Conservation (phyloP, 64 coral and sea anemone species). For the Catalaphyllia jardinei region DNA sequence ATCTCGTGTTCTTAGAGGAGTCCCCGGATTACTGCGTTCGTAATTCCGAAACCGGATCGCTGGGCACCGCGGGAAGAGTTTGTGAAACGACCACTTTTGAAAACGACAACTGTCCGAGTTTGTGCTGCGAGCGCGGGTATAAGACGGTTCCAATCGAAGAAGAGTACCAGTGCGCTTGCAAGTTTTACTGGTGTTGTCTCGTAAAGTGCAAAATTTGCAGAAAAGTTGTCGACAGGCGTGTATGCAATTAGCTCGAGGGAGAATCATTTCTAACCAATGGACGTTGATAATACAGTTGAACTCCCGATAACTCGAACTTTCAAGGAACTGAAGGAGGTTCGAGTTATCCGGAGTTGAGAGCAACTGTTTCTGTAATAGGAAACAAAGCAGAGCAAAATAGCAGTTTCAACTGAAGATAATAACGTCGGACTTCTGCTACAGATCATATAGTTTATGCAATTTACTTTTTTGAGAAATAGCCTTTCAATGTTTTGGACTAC, state of each 20-base stretch:
- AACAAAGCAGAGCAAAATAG: too few species aligned
- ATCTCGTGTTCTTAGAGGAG: conserved; percentile 76
- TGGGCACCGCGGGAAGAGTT: conserved; percentile 72
- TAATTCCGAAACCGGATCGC: conserved; percentile 58
- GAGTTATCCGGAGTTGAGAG: too few species aligned
- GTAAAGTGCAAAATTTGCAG: conserved; percentile 78
- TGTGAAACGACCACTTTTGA: conserved; percentile 59
- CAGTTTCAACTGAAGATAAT: too few species aligned
- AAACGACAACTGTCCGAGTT: conserved; percentile 48
- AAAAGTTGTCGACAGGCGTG: conserved; percentile 62
- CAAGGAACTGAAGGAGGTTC: too few species aligned
- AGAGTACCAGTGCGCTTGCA: conserved; percentile 72
- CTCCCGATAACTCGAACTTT: too few species aligned
- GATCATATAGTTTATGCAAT: too few species aligned
- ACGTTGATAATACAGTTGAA: too few species aligned
- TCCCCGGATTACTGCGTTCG: conserved; percentile 85
- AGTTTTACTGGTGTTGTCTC: conserved; percentile 91
- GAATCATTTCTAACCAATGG: too few species aligned
- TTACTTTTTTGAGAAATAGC: too few species aligned
- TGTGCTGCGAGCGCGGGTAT: conserved; percentile 91
- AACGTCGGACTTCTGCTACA: too few species aligned
- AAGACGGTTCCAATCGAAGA: conserved; percentile 80
- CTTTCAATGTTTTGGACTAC: too few species aligned
- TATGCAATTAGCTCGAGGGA: conserved; percentile 11
- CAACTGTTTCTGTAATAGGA: too few species aligned